Percentiles rank a stretch among this genome's conserved stretches.
These are phyloP conservation scores for Venustaconcha ellipsiformis DNA, from an alignment of 1,140 invertebrate species.

Conservation along the genomic window DNA sequence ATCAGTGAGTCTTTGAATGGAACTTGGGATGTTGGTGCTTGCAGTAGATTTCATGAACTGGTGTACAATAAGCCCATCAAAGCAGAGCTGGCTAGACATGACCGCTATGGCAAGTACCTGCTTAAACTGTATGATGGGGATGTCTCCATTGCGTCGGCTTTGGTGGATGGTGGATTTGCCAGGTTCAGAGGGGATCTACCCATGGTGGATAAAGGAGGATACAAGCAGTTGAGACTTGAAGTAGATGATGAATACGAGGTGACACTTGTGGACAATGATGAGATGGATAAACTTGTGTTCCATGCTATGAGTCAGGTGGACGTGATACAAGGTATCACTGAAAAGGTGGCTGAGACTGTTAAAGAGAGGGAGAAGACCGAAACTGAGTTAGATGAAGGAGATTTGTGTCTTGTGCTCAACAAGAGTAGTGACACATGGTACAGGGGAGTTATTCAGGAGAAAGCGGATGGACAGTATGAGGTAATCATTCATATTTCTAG, in stretches of 20 bases:
- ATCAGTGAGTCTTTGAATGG: conserved; percentile 82
- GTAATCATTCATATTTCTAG: too few species aligned
- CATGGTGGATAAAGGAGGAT: too few species aligned
- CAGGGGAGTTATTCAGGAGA: too few species aligned
- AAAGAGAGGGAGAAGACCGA: background rate
- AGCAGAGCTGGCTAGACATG: background rate
- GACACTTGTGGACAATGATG: conserved; percentile 17
- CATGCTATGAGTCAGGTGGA: conserved; percentile 1
- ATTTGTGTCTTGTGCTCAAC: background rate
- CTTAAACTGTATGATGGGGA: conserved; percentile 20
- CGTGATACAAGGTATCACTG: conserved; percentile 6
- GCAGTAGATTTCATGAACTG: conserved; percentile 10
- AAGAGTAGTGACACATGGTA: too few species aligned
- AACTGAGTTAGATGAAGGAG: conserved; percentile 10
- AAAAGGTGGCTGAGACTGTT: conserved; percentile 12
- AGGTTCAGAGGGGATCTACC: background rate
- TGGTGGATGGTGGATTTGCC: conserved; percentile 15
- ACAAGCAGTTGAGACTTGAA: background rate
- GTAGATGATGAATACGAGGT: conserved; percentile 18
- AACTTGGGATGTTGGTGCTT: conserved; percentile 75
- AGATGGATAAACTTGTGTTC: conserved; percentile 26
- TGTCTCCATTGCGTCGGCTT: background rate
- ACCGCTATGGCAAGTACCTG: background rate
- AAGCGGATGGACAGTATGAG: too few species aligned
- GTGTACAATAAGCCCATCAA: conserved; percentile 3